Conservation (phyloP, 2,113 vertebrate genomes). For the Rhadina sibilatrix region DNA sequence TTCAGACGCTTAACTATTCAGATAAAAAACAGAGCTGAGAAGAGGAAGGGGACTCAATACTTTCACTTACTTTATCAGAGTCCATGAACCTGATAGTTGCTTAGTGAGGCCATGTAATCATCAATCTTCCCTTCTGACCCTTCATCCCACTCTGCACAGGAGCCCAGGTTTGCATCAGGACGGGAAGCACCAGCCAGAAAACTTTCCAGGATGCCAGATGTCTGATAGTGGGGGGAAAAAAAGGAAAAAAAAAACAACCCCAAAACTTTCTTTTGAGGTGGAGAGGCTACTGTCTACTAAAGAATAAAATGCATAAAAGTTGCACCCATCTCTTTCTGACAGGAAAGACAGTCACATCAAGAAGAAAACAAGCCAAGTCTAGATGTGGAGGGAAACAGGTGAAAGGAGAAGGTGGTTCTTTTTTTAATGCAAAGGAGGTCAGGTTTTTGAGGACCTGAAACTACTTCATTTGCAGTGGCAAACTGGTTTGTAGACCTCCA, state of each 20-base stretch:
- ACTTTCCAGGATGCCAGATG: background rate
- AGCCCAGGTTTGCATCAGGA: background rate
- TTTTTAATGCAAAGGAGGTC: no score
- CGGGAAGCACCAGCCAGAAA: background rate
- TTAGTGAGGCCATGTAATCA: background rate
- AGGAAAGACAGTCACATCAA: background rate
- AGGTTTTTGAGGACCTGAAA: background rate
- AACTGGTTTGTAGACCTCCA: background rate
- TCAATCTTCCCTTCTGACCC: background rate
- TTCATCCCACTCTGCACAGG: background rate
- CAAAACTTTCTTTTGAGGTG: background rate
- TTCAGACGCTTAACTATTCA: background rate
- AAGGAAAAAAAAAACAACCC: background rate
- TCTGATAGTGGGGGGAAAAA: rapidly evolving
- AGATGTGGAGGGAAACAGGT: background rate
- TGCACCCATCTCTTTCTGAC: background rate
- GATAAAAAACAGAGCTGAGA: background rate
- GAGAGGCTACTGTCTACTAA: background rate
- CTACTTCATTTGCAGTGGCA: background rate
- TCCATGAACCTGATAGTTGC: background rate
- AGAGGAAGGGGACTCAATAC: background rate
- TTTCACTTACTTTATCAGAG: background rate
- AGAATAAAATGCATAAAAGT: background rate
- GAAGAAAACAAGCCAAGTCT: background rate
- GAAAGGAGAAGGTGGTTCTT: background rate